Percentiles rank a stretch among this genome's conserved stretches.
Conservation (phyloP, 2,113 vertebrate genomes). For the Catharus minimus region DNA sequence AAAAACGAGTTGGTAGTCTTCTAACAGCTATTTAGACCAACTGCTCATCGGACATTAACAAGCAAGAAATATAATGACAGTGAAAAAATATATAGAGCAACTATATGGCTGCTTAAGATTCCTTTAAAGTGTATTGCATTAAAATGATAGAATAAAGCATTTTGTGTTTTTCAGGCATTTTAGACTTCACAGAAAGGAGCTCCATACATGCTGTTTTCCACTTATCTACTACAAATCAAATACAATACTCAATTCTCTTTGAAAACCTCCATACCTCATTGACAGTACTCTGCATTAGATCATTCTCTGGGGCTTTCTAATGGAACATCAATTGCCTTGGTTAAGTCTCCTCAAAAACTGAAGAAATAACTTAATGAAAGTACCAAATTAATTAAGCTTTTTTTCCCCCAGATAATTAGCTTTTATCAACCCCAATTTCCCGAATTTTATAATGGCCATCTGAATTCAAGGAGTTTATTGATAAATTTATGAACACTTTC, state of each 20-base stretch:
- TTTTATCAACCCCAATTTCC: background rate
- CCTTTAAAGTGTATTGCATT: background rate
- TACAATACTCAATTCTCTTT: background rate
- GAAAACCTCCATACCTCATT: background rate
- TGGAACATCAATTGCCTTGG: background rate
- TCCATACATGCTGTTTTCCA: background rate
- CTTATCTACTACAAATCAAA: background rate
- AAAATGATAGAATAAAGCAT: background rate
- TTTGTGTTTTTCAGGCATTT: background rate
- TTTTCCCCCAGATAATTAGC: background rate
- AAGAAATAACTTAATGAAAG: background rate
- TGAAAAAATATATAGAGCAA: background rate
- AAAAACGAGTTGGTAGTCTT: background rate
- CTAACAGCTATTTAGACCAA: background rate
- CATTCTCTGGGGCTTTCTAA: background rate
- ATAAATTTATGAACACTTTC: background rate
- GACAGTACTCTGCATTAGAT: background rate
- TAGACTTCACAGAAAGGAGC: background rate
- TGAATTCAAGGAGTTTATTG: background rate
- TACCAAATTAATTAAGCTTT: background rate
- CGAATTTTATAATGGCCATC: background rate
- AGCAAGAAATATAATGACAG: fast-evolving
- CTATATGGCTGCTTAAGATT: background rate
- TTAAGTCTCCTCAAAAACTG: constrained; percentile 2
- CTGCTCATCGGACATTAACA: background rate